Base-by-base conservation (phyloP, 2,113 vertebrate genomes). In the Rhea americana region DNA sequence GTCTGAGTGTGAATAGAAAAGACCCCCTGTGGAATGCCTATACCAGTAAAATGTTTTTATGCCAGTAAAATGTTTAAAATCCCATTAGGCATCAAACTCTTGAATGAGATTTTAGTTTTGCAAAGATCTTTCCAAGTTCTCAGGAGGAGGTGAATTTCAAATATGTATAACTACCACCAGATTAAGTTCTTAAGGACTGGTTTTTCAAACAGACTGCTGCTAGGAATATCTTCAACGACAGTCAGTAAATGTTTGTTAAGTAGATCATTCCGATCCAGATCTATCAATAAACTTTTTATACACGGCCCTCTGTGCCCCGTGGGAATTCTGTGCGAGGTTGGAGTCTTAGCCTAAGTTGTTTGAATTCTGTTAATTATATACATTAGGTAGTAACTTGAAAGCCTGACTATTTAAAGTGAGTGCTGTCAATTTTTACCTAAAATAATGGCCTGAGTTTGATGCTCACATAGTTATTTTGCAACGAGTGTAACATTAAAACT, bases 11-110 rank as follows among this genome's bases (percentile, higher is more conserved):
- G 55, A 80, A 28, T 74, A 74, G 18, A 74, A 87, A 83, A 94
- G 15, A 32, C 13, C 13, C 35, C 13, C 11, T 0, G 0, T 45
- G 37, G 50, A 85, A 85, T 0, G 1, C 10, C 26, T 62, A 20
- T 74, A 28, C 30, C 20, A 80, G 66, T 55, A 51, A 53, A 76
- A 47, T 71, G 13, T 53, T 65, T 88, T 82, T 75, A 6, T 84
- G 35, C 26, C 37, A 80, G n/a, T 58, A 85, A 83, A 92, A 55
- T 56, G 8, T 66, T 83, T 87, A 51, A 89, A 94, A 87, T 67
- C 82, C 12, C 41, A 21, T 83, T 76, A 53, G 41, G 8, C 37
- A 9, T 77, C 59, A 55, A 70, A 21, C 11, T 80, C 56, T 83
- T 82, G 85, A 89, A 91, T 55, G 28, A 80, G 59, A 71, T 93